These are phyloP conservation scores for Papilio aristodemus DNA, from an alignment of 1,140 invertebrate species.

Conservation along the genomic window DNA sequence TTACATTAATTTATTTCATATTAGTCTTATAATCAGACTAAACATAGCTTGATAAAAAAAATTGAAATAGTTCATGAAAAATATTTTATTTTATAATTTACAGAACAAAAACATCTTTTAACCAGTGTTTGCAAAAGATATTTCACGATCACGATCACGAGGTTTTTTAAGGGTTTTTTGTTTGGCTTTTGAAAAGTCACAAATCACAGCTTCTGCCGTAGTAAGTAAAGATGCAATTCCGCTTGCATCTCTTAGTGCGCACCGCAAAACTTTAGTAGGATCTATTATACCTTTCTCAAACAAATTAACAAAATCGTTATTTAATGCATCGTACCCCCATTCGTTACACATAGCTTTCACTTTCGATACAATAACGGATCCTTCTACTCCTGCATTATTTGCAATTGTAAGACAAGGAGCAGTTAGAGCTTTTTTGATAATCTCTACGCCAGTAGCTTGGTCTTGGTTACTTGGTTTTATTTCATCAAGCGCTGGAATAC, in stretches of 20 bases:
- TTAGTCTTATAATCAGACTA: too few species aligned
- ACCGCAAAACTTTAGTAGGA: slow-evolving; percentile 98
- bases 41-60: not conserved
- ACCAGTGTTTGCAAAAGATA: slow-evolving; percentile 6
- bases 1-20: too few species aligned
- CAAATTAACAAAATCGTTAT: slow-evolving; percentile 97
- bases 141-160: slow-evolving; percentile 1
- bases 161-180: slow-evolving; percentile 2
- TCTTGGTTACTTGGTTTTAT: slow-evolving; percentile 91
- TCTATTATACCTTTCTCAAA: slow-evolving; percentile 99
- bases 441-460: slow-evolving; percentile 93
- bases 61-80: not conserved
- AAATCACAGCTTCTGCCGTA: slow-evolving; percentile 97
- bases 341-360: slow-evolving; percentile 87
- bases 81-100: not conserved
- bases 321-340: slow-evolving; percentile 97
- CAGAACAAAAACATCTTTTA: not conserved
- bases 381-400: slow-evolving; percentile 97
- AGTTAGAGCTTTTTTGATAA: slow-evolving; percentile 94
- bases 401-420: slow-evolving; percentile 98
- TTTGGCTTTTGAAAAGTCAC: slow-evolving; percentile 97
- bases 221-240: slow-evolving; percentile 98
- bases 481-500: slow-evolving; percentile 87
- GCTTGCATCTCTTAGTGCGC: slow-evolving; percentile 97
- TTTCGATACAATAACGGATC: slow-evolving; percentile 96